Conservation (phyloP, 2,797 vertebrate species). For the Cirrhinus molitorella region DNA sequence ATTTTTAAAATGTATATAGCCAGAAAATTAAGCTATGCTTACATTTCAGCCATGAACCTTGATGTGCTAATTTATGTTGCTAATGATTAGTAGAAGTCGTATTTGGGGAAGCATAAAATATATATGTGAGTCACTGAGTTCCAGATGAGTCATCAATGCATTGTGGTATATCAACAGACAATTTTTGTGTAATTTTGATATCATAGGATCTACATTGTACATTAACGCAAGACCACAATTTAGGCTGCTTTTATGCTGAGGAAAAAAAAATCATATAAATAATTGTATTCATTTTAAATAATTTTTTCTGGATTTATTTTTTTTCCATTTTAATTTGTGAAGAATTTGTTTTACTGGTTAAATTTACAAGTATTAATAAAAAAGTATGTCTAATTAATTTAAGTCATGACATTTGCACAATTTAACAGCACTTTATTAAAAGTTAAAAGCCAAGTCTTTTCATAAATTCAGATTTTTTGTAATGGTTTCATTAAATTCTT, state of each 20-base stretch:
- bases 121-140: neutral
- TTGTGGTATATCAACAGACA: neutral
- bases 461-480: too few relatives aligned
- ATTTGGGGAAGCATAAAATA: neutral
- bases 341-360: too few relatives aligned
- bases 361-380: too few relatives aligned
- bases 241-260: neutral
- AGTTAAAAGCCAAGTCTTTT: too few relatives aligned
- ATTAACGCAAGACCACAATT: neutral
- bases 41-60: neutral
- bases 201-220: neutral
- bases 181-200: neutral
- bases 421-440: too few relatives aligned
- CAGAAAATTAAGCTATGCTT: neutral
- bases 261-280: neutral
- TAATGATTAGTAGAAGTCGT: neutral
- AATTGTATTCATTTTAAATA: too few relatives aligned
- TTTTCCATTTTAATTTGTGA: too few relatives aligned
- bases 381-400: too few relatives aligned
- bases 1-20: neutral
- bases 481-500: too few relatives aligned
- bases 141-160: neutral
- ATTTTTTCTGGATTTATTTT: too few relatives aligned
- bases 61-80: neutral
- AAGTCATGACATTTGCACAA: too few relatives aligned